Conservation (phyloP, 2,888 invertebrate species). For the Prenolepis imparis region DNA sequence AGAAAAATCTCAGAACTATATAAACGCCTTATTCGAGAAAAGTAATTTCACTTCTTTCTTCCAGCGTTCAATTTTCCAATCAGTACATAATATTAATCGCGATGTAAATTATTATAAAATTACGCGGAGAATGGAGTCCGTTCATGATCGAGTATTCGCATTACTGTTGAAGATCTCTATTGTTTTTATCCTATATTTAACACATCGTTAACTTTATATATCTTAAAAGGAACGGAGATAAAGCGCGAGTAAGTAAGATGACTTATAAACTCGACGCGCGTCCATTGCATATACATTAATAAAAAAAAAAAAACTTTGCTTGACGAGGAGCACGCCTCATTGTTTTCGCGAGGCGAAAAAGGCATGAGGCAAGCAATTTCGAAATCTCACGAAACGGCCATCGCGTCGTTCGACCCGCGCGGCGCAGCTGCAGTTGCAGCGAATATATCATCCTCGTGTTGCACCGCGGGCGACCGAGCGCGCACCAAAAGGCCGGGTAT, state of each 20-base stretch:
- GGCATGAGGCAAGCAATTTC: conserved; percentile 59
- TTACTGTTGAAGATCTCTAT: neutral
- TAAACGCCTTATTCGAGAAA: neutral
- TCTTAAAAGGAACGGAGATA: neutral
- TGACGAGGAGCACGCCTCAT: conserved; percentile 56
- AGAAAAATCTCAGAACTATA: neutral
- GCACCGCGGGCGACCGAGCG: conserved; percentile 85
- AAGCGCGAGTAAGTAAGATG: neutral
- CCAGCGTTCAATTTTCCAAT: neutral
- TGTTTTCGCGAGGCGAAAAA: conserved; percentile 60
- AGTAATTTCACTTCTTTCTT: neutral
- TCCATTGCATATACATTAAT: neutral
- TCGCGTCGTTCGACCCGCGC: conserved; percentile 66
- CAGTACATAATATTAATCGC: neutral
- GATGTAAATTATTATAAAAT: neutral
- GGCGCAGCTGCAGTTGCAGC: conserved; percentile 83
- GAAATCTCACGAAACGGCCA: conserved; percentile 71
- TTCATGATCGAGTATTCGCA: neutral
- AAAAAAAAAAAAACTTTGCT: conserved; percentile 1
- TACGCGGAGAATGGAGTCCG: neutral
- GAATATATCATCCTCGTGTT: conserved; percentile 86
- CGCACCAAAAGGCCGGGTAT: conserved; percentile 75
- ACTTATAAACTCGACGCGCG: neutral
- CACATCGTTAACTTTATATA: neutral
- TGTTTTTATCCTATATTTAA: neutral